Base-by-base conservation (phyloP, 1,140 invertebrate species). In the Frieseomelitta varia region DNA sequence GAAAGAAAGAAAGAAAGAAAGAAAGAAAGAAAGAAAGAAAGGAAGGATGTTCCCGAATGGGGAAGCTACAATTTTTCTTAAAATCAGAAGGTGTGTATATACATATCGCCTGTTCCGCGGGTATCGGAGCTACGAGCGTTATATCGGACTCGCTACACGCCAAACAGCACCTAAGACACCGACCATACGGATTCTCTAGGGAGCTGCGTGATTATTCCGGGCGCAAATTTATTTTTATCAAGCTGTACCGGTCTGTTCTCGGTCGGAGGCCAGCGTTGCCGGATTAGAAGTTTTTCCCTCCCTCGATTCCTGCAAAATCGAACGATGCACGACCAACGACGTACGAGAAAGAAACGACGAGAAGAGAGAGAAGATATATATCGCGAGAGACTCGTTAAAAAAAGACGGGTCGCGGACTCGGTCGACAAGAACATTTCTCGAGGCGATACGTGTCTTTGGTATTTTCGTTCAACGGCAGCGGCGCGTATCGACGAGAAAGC, bases 191-290 rank as follows among this genome's bases (percentile, higher is more conserved):
- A 85, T 88, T 47, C 87, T 88, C 88, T 88, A 89, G 88, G 87
- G 88, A 89, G 88, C 88, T 89, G 87, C 85, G 88, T 79, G 88
- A 89, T 89, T 89, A 89, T 89, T 89, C 88, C 88, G 88, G 88
- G 88, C 88, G 87, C 87, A 89, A 89, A 89, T 89, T 89, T 89
- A 89, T 89, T 89, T 89, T 89, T 89, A 89, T 89, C 88, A 84
- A 87, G 73, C 88, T 75, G 87, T 86, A 75, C 84, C 80, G 85
- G 87, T 79, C 88, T 89, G 88, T 89, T 85, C 87, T 86, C 81
- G 87, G 63, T 71, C 79, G 69, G 67, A 81, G 78, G 87, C 81
- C 87, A 80, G 67, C 85, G 88, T 89, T 89, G 88, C 88, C 88
- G 88, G 85, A 89, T 84, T 89, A 89, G 74, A 85, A 89, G 69